Evolutionary conservation across 1,140 invertebrate species (phyloP), one percentile per base, ranked within the genome.

Genomic region (Dysdera silvatica): DNA sequence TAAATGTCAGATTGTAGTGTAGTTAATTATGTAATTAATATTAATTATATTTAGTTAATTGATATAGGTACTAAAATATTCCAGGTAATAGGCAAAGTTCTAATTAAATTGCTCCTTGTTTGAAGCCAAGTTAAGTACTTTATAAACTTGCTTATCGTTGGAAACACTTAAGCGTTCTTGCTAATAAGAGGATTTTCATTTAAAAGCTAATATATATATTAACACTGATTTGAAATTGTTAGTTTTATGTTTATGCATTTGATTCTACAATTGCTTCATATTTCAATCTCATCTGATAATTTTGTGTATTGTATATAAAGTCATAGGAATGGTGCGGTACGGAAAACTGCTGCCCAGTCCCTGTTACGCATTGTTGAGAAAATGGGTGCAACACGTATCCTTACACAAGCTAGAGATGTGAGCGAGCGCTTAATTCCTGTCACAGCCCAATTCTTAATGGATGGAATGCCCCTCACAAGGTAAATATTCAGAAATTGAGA

Each of bases 401-500:
- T 95, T 67, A 82, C 82, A 49, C 79, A 79, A 5, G 82, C 85
- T 0, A 81, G 83, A 66, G 92, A 96, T 61, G 81, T 85, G 0
- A 83, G 86, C 24, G 89, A 93, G 64, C 84, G 86, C 68, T 79
- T 95, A 35, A 75, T 98, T 32, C 80, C 84, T 23, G 83, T 86
- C 0, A 85, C 85, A 3, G 88, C 91, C 0, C 88, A 88, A 69
- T 82, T 94, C 61, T 75, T 93, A 1, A 85, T 84, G 7, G 94
- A 97, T 74, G 87, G 89, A 14, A 89, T 86, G 73, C 80, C 89
- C 20, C 88, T 93, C 66, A 88, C 91, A 0, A 84, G 94, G 80
- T 86, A 28, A n/a, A 40, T 10, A 4, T 41, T n/a, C n/a, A n/a
- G n/a, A n/a, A n/a, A n/a, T n/a, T n/a, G n/a, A n/a, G n/a, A n/a